A percentile compares a stretch with the other conserved stretches of the same genome.
These are phyloP conservation scores for Lordiphosa fenestrarum DNA, from an alignment of 2,888 invertebrate genomes.

Conservation along the genomic window DNA sequence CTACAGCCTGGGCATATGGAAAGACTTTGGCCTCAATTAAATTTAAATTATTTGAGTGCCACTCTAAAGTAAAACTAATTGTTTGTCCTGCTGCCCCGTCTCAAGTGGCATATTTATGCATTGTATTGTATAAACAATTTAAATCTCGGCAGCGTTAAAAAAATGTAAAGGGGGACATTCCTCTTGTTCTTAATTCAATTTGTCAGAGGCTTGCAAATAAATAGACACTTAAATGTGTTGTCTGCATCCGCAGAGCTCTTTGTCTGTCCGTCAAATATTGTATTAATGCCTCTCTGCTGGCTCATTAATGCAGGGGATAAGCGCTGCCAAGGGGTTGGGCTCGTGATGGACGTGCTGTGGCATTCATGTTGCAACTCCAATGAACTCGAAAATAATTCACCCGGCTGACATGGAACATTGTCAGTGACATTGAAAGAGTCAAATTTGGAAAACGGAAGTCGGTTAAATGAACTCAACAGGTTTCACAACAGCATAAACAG, in stretches of 20 bases:
- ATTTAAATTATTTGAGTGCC: constrained; percentile 72
- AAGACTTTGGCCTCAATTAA: constrained; percentile 65
- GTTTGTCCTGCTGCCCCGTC: constrained; percentile 45
- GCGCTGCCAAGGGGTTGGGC: constrained; percentile 7
- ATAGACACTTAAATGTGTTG: constrained; percentile 58
- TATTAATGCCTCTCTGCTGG: constrained; percentile 69
- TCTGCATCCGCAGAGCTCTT: constrained; percentile 33
- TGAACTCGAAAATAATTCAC: constrained; percentile 49
- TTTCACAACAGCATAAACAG: too few relatives aligned
- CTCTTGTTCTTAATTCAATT: constrained; percentile 56
- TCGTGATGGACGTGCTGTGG: constrained; percentile 21
- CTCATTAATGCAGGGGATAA: constrained; percentile 71
- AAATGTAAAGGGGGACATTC: constrained; percentile 1
- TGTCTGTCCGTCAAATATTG: constrained; percentile 27
- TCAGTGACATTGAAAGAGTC: constrained; percentile 59
- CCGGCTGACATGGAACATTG: constrained; percentile 28
- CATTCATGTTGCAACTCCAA: constrained; percentile 64
- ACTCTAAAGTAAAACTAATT: constrained; percentile 69
- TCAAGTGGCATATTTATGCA: background rate
- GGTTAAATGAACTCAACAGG: too few relatives aligned
- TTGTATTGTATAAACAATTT: constrained; percentile 1
- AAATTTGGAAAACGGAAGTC: constrained; percentile 12
- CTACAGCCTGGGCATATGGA: too few relatives aligned
- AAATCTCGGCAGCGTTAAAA: constrained; percentile 1
- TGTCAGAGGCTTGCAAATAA: constrained; percentile 59